These are phyloP conservation scores for Sarotherodon lohbergeri DNA, from an alignment of 2,113 vertebrate genomes.

Conservation along the genomic window DNA sequence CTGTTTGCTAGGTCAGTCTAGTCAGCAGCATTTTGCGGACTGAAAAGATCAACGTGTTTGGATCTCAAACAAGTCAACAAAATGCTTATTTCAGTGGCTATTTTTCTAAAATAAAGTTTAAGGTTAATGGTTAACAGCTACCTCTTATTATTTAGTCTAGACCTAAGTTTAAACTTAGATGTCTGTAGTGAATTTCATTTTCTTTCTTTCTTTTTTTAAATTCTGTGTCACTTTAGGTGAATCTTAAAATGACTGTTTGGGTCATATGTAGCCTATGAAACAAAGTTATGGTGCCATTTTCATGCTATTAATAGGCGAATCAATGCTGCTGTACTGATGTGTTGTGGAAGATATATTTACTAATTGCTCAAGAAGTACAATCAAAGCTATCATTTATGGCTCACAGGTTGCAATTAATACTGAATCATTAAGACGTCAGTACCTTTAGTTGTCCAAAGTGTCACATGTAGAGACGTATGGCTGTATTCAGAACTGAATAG, in stretches of 20 bases:
- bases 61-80: constrained; percentile 4
- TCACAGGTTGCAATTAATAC: background rate
- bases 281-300: constrained; percentile 17
- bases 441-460: background rate
- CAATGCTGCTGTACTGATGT: background rate
- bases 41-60: background rate
- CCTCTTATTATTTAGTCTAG: constrained; percentile 62
- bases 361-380: background rate
- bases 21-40: background rate
- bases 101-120: constrained; percentile 46
- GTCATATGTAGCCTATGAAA: constrained; percentile 1
- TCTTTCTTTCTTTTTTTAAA: background rate
- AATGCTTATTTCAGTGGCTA: constrained; percentile 21
- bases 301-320: background rate
- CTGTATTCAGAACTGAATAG: constrained; percentile 30
- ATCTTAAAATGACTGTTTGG: background rate
- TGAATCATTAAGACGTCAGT: background rate
- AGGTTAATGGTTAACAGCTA: constrained; percentile 67
- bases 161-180: constrained; percentile 37
- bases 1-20: constrained; percentile 2
- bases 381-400: background rate
- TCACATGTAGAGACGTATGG: constrained; percentile 1
- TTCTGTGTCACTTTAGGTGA: constrained; percentile 8
- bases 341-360: background rate
- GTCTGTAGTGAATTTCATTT: constrained; percentile 38